Base-by-base conservation (phyloP, 23 tunicate genomes). In the Halocynthia aurantium region DNA sequence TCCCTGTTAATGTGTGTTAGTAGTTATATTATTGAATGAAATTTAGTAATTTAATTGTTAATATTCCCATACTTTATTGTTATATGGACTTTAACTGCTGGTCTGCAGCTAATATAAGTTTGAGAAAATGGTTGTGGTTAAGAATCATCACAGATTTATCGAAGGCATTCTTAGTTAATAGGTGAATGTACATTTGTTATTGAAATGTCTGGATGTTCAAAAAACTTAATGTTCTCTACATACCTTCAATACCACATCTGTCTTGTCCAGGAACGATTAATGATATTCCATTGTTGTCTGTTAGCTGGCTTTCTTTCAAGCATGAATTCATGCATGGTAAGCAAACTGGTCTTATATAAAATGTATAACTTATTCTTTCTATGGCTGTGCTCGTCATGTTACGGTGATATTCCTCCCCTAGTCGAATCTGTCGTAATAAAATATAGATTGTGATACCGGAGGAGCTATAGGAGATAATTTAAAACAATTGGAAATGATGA, bases 271-370 rank as follows among this genome's bases (percentile, higher is more conserved):
- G 19, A 15, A 0, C 31, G 9, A 6, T 65, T 49, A 65, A 65
- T 11, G 70, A 65, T 65, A 0, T 65, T 15, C 70, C 70, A 10
- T 65, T 0, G 22, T 65, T 49, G 31, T 65, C 70, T 49, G 31
- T 49, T 5, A 65, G 31, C 19, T 65, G 70, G 10, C 31, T 15
- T 65, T 65, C 70, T 8, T 11, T 65, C 70, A 65, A 65, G 19
- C 70, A 65, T 10, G 70, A 20, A 20, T 49, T 49, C 10, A 49
- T 65, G 70, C 70, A 65, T 9, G 70, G 70, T 15, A 65, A 15
- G 31, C 70, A 65, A 9, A 65, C 19, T 11, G 70, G 70, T 10
- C 70, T 40, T 10, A 65, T 65, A 15, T 65, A 65, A 15, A 20
- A 65, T 65, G 49, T 49, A 15, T 20, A 65, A 20, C 10, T 15